Conservation (phyloP, 2,113 vertebrate species). For the Urocynchramus pylzowi region DNA sequence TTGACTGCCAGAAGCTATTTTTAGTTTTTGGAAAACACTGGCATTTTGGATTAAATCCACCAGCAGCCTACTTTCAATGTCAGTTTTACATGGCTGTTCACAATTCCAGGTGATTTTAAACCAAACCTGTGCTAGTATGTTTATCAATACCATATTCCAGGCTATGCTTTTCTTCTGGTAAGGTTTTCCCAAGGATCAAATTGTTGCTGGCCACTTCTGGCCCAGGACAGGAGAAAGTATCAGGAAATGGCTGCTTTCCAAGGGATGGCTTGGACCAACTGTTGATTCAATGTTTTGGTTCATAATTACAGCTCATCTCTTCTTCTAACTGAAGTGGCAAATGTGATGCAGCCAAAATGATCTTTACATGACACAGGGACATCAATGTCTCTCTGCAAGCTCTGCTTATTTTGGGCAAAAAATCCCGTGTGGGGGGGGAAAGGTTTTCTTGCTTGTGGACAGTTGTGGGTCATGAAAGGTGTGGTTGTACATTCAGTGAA, state of each 20-base stretch:
- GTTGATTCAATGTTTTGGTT: neutral
- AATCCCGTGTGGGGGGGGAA: neutral
- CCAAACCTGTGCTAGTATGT: neutral
- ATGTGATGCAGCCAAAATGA: neutral
- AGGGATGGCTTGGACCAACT: neutral
- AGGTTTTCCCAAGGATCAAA: neutral
- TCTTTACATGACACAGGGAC: accelerated
- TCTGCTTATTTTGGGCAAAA: neutral
- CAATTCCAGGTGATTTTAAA: neutral
- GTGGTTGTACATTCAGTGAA: neutral
- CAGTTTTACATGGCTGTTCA: neutral
- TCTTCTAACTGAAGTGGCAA: neutral
- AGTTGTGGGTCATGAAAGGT: neutral
- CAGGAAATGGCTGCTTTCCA: neutral
- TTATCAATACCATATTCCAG: neutral
- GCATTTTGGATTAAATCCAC: neutral
- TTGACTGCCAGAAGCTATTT: neutral
- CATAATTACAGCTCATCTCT: neutral
- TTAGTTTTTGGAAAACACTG: neutral
- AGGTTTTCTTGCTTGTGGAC: neutral
- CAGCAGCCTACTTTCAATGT: neutral
- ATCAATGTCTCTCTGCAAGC: neutral
- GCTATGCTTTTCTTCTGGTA: neutral
- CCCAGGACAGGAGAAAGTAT: neutral
- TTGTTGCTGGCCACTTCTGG: neutral